Conservation (phyloP, 2,113 vertebrate genomes). For the Pica pica region DNA sequence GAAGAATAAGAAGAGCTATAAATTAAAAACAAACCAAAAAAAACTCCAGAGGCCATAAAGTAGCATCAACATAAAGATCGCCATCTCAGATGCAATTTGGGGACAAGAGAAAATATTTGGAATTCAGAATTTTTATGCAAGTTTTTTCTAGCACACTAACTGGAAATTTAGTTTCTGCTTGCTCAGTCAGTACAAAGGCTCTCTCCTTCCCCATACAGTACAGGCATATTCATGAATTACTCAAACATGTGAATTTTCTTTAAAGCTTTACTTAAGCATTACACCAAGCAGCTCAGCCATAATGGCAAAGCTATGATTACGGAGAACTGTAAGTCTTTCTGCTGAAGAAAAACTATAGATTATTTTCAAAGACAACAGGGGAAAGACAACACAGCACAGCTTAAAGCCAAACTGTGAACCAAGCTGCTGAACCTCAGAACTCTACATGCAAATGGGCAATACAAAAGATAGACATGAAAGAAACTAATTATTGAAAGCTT, state of each 20-base stretch:
- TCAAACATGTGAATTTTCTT: background rate
- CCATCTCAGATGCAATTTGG: background rate
- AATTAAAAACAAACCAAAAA: slow-evolving; percentile 12
- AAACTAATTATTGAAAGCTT: background rate
- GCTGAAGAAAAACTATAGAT: background rate
- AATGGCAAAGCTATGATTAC: background rate
- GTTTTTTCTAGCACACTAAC: background rate
- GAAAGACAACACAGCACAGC: background rate
- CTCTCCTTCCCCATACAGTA: background rate
- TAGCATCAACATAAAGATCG: background rate
- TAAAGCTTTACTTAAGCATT: background rate
- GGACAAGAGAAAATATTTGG: background rate
- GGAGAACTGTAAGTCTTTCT: background rate
- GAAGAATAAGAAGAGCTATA: slow-evolving; percentile 4
- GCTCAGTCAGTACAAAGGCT: background rate
- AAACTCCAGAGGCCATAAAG: background rate
- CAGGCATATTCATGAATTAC: background rate
- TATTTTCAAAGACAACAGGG: background rate
- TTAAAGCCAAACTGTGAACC: background rate
- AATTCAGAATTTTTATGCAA: background rate
- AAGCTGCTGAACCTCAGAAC: background rate
- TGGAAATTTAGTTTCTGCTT: background rate
- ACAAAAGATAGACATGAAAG: background rate
- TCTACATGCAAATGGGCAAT: background rate
- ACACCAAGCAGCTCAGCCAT: background rate